Evolutionary conservation across 1,140 invertebrate genomes (phyloP).

Genomic region (Drosophila sp.): DNA sequence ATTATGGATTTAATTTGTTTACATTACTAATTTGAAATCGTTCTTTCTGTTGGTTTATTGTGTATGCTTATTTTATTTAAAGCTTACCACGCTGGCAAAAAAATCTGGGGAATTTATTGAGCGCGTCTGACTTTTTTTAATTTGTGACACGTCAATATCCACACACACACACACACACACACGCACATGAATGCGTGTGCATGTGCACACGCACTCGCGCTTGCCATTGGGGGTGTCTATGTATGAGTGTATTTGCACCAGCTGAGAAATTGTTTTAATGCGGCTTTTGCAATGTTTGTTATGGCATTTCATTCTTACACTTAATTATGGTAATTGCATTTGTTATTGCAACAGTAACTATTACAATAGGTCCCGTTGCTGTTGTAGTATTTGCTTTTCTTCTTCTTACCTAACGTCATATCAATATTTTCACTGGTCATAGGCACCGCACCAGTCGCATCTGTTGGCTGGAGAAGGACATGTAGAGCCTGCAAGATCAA

Average conservation of each 20-base stretch:
- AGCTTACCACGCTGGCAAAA: conserved; percentile 34
- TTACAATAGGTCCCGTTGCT: neutral
- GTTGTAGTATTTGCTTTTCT: neutral
- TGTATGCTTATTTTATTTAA: neutral
- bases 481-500: conserved; percentile 55
- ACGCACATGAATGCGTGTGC: conserved; percentile 8
- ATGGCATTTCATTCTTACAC: conserved; percentile 5
- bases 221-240: neutral
- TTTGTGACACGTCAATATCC: conserved; percentile 72
- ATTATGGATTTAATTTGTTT: neutral
- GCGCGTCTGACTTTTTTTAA: conserved; percentile 39
- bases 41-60: neutral
- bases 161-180: conserved; percentile 12
- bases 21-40: neutral
- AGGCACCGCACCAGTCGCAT: conserved; percentile 89
- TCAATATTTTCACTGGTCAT: conserved; percentile 92
- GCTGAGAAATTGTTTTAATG: conserved; percentile 34
- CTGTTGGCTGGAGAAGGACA: conserved; percentile 54
- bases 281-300: conserved; percentile 33
- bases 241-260: conserved; percentile 18
- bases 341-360: conserved; percentile 4
- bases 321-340: neutral
- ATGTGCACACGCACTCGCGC: neutral
- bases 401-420: conserved; percentile 90
- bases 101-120: conserved; percentile 44